A percentile compares a stretch with the other conserved stretches of the same genome.
Evolutionary conservation across 2,113 vertebrate genomes (phyloP).

Genomic region (Cyprinodon variegatus): DNA sequence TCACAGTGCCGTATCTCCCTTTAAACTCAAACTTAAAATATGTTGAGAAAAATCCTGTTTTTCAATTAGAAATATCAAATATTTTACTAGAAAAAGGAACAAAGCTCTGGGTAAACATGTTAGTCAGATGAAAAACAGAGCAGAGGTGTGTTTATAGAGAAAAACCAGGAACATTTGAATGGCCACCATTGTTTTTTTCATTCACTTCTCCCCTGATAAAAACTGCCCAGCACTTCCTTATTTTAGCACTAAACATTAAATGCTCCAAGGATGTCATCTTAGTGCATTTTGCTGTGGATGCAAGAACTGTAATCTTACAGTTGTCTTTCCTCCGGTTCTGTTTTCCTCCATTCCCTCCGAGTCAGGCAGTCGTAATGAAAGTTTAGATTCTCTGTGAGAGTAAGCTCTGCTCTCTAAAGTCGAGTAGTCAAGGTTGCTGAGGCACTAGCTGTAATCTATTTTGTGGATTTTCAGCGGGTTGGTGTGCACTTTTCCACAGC

Average conservation of each 20-base stretch:
- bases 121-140: background rate
- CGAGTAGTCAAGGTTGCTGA: constrained; percentile 62
- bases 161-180: constrained; percentile 36
- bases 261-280: constrained; percentile 62
- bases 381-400: constrained; percentile 66
- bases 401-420: constrained; percentile 48
- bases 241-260: constrained; percentile 41
- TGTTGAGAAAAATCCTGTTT: no score
- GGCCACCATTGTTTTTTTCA: constrained; percentile 58
- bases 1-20: no score
- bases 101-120: background rate
- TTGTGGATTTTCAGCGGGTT: constrained; percentile 67
- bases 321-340: constrained; percentile 19
- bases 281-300: constrained; percentile 68
- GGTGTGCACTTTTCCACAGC: constrained; percentile 41
- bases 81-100: background rate
- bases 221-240: constrained; percentile 36
- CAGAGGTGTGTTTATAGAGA: background rate
- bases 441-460: constrained; percentile 70
- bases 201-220: constrained; percentile 38
- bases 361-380: constrained; percentile 60
- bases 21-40: no score
- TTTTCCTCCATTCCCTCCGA: constrained; percentile 40
- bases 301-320: constrained; percentile 59
- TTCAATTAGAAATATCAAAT: no score